Evolutionary conservation across 2,113 vertebrate genomes (phyloP).

Genomic region (Notarius quadriscutis): DNA sequence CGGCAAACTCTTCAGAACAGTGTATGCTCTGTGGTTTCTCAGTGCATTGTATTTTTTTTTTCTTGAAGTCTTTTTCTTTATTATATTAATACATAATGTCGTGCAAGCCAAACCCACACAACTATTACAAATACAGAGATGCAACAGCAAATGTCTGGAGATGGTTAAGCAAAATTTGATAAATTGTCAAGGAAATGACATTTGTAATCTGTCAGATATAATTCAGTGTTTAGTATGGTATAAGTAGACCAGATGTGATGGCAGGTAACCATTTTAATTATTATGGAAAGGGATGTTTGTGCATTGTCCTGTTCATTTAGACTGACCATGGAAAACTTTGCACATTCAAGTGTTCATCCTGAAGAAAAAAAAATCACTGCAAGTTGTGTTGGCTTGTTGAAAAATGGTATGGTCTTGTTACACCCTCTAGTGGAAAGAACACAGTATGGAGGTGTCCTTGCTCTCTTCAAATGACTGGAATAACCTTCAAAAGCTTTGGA

Average conservation of each 20-base stretch:
- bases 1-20: neutral
- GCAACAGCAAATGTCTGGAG: neutral
- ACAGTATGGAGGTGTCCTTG: neutral
- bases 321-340: conserved; percentile 4
- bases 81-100: neutral
- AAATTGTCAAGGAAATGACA: conserved; percentile 3
- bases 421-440: conserved; percentile 43
- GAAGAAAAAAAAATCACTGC: neutral
- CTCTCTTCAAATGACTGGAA: neutral
- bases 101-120: conserved; percentile 14
- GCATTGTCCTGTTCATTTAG: neutral
- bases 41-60: neutral
- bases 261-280: neutral
- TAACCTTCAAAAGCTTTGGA: neutral
- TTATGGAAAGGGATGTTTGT: neutral
- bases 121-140: neutral
- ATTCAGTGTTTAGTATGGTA: neutral
- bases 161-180: neutral
- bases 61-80: neutral
- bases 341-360: neutral
- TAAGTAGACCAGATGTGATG: conserved; percentile 8
- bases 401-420: conserved; percentile 12
- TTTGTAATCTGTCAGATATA: conserved; percentile 14
- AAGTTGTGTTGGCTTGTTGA: neutral
- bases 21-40: neutral